Evolutionary conservation across 2,888 invertebrate genomes (phyloP).

Genomic region (Drosophila setosimentum): DNA sequence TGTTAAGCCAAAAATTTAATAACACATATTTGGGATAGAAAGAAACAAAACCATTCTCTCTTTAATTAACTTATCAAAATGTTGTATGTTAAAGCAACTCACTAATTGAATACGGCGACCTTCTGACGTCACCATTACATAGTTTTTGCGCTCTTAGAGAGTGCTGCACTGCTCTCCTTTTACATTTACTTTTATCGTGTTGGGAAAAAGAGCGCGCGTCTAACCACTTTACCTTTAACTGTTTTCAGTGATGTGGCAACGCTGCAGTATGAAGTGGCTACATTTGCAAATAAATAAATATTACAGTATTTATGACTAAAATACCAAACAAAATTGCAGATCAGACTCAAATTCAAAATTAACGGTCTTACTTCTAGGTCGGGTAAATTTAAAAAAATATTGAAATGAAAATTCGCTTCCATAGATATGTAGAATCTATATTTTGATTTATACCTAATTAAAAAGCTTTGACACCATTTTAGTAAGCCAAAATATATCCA

Average conservation of each 20-base stretch:
- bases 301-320: constrained; percentile 2
- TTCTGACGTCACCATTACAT: constrained; percentile 26
- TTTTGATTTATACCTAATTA: neutral
- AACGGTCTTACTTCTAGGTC: neutral
- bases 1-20: neutral
- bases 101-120: neutral
- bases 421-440: neutral
- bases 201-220: constrained; percentile 8
- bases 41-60: neutral
- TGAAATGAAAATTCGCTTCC: neutral
- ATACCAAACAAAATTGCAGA: constrained; percentile 9
- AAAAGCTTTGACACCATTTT: neutral
- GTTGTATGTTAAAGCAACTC: neutral
- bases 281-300: constrained; percentile 9
- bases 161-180: constrained; percentile 1
- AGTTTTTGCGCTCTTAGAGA: constrained; percentile 18
- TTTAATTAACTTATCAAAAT: neutral
- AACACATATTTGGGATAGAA: neutral
- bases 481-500: neutral
- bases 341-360: neutral
- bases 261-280: constrained; percentile 8
- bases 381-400: neutral
- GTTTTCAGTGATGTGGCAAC: constrained; percentile 42
- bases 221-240: constrained; percentile 3
- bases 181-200: constrained; percentile 7